These are phyloP conservation scores for Ophion costatus DNA, from an alignment of 2,888 invertebrate species.

Conservation along the genomic window DNA sequence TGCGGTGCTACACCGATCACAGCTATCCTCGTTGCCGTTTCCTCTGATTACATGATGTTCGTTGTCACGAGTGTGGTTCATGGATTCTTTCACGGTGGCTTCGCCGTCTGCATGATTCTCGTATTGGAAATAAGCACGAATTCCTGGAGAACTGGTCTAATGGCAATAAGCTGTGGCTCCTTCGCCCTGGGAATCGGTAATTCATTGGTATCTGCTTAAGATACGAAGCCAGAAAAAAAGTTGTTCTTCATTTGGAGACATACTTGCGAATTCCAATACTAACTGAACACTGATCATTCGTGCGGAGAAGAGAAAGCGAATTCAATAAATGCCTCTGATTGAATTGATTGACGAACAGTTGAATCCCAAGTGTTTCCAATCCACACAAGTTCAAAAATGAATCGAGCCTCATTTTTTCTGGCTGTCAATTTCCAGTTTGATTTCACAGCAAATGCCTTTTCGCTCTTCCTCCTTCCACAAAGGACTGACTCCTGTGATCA, in stretches of 20 bases:
- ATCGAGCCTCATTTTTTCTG: neutral
- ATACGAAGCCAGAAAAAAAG: slow-evolving; percentile 2
- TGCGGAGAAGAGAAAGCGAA: no score
- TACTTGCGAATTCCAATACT: no score
- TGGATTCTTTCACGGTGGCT: slow-evolving; percentile 69
- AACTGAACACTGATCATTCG: no score
- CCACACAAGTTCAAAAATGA: no score
- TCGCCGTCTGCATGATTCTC: slow-evolving; percentile 64
- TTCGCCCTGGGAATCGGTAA: slow-evolving; percentile 69
- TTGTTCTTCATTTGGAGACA: neutral
- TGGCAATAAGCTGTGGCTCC: slow-evolving; percentile 63
- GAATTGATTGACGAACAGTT: no score
- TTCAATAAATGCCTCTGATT: no score
- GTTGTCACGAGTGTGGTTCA: slow-evolving; percentile 60
- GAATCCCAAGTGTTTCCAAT: no score
- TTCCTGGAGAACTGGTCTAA: slow-evolving; percentile 63
- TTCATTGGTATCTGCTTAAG: neutral
- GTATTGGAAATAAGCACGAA: slow-evolving; percentile 68
- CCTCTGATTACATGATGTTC: slow-evolving; percentile 58
- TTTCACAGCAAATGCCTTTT: neutral
- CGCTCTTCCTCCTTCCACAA: neutral
- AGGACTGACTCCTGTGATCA: slow-evolving; percentile 66
- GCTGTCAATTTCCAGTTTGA: neutral
- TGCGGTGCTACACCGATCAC: slow-evolving; percentile 68
- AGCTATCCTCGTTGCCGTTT: slow-evolving; percentile 59